Evolutionary conservation across 2,797 vertebrate species (phyloP).

Genomic region (Crocidura indochinensis): DNA sequence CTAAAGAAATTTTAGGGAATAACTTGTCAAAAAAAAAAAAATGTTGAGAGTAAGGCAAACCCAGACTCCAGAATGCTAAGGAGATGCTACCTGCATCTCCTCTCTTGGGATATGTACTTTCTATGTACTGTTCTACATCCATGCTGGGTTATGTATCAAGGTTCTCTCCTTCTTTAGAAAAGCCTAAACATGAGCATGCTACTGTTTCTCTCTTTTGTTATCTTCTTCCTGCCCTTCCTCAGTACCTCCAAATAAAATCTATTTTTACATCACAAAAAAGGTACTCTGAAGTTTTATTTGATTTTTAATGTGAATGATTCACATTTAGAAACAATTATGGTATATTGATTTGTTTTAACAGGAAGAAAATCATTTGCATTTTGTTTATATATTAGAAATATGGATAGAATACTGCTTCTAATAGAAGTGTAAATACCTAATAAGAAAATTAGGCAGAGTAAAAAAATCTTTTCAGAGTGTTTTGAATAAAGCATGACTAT

Average conservation of each 20-base stretch:
- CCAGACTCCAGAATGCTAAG: not conserved
- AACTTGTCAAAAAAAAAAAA: not conserved
- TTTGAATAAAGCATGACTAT: not conserved
- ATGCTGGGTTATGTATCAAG: no score
- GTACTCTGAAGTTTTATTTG: conserved; percentile 16
- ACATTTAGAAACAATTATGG: conserved; percentile 40
- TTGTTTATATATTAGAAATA: conserved; percentile 54
- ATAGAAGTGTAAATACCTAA: conserved; percentile 45
- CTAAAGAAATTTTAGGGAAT: conserved; percentile 34
- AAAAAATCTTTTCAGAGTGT: not conserved
- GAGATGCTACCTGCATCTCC: no score
- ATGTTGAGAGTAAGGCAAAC: not conserved
- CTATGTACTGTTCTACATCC: no score
- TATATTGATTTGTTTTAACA: conserved; percentile 7
- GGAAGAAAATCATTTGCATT: conserved; percentile 61
- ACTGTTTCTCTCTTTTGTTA: no score
- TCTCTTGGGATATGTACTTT: no score
- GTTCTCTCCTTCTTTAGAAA: no score
- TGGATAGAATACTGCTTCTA: conserved; percentile 21
- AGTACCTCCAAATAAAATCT: no score
- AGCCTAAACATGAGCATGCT: no score
- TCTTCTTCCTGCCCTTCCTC: no score
- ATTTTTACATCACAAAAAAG: no score
- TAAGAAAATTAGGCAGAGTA: conserved; percentile 5
- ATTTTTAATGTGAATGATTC: conserved; percentile 47